Evolutionary conservation across 1,140 invertebrate genomes (phyloP).

Genomic region (Lucilia cuprina): DNA sequence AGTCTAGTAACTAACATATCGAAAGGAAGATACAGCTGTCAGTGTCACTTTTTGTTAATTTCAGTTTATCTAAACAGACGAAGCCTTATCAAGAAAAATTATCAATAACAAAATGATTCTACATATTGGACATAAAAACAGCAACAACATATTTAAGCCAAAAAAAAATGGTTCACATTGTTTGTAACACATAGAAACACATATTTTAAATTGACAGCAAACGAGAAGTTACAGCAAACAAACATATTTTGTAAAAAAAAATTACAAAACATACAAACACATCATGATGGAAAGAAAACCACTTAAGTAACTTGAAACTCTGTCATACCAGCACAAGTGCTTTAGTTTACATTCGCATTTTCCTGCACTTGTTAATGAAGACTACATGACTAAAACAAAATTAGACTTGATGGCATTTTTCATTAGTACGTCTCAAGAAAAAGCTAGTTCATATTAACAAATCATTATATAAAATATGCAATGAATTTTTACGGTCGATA

Average conservation of each 20-base stretch:
- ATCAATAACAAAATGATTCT: not conserved
- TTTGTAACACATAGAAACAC: not conserved
- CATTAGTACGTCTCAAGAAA: not conserved
- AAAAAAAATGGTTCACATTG: not conserved
- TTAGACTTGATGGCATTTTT: not conserved
- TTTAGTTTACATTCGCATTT: too few species aligned
- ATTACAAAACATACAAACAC: not conserved
- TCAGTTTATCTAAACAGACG: too few species aligned
- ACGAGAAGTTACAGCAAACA: not conserved
- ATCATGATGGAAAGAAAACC: not conserved
- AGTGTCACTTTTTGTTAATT: too few species aligned
- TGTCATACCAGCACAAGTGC: not conserved
- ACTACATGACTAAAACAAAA: not conserved
- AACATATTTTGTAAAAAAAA: not conserved
- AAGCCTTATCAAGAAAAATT: not conserved
- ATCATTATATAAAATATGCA: too few species aligned
- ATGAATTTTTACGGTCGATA: too few species aligned
- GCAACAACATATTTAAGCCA: not conserved
- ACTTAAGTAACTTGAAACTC: not conserved
- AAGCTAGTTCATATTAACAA: too few species aligned
- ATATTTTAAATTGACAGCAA: not conserved
- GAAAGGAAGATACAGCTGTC: too few species aligned
- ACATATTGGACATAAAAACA: not conserved
- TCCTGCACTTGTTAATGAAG: not conserved
- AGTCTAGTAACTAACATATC: too few species aligned